Evolutionary conservation across 92 coral and sea anemone species (phyloP).

Genomic region (Heteractis magnifica): DNA sequence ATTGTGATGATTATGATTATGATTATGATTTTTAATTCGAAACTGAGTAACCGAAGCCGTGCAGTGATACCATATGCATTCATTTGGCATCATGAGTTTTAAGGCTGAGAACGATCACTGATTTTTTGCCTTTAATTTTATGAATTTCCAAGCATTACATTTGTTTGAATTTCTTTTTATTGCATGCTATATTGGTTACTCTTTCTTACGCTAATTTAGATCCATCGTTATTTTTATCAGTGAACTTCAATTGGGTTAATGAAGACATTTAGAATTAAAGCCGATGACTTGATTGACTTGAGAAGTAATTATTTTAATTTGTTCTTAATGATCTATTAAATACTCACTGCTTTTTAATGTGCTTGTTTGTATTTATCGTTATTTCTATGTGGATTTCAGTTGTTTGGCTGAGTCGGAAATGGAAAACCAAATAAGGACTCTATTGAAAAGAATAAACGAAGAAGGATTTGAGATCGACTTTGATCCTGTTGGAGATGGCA

Average conservation of each 20-base stretch:
- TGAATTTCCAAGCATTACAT: too few species aligned
- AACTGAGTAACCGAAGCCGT: slow-evolving; percentile 1
- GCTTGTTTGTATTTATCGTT: not conserved
- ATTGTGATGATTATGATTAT: not conserved
- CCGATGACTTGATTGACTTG: not conserved
- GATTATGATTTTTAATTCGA: not conserved
- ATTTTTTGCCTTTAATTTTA: too few species aligned
- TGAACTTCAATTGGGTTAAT: slow-evolving; percentile 32
- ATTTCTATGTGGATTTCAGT: too few species aligned
- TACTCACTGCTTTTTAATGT: not conserved
- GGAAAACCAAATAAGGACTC: not conserved
- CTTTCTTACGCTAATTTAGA: not conserved
- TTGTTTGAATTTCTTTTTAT: not conserved
- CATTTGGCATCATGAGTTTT: not conserved
- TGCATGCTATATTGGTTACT: not conserved
- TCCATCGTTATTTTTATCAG: not conserved
- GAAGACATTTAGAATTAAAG: slow-evolving; percentile 27
- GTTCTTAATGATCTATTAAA: too few species aligned
- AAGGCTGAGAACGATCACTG: not conserved
- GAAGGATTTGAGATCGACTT: slow-evolving; percentile 41
- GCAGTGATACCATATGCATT: not conserved
- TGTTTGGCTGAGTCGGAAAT: not conserved
- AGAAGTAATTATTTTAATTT: not conserved
- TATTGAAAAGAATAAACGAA: slow-evolving; percentile 3
- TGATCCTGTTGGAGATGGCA: slow-evolving; percentile 49